Base-by-base conservation (phyloP, 2,797 vertebrate species). In the Clarias pachynema region DNA sequence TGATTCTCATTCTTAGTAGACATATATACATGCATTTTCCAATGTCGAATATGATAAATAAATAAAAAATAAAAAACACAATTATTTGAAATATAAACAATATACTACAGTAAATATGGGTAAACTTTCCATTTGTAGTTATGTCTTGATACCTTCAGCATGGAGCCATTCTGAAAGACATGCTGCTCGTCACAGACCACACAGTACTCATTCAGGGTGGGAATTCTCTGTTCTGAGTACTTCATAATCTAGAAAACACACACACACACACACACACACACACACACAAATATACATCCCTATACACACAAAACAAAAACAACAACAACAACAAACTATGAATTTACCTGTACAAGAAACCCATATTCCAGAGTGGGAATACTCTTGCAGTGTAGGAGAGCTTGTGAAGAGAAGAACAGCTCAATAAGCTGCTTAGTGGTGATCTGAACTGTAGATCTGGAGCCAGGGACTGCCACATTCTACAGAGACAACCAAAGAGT, bases 171-270 rank as follows among this genome's bases (percentile, higher is more conserved):
- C 94, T 99, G 98, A 94, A 99, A 98, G 92, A 99, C 96, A 40
- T 99, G 98, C 87, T 96, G 96, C 90, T 99, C 98, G 1, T 99
- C 98, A 68, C 98, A 99, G 84, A 98, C 95, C 84, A 99, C 97
- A 1, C 98, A 99, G 93, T 97, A 98, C 89, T 99, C 98, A 0
- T 97, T 99, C 86, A 99, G 89, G 0, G 97, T 98, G 0, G 96
- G 95, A 77, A 99, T 96, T 85, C 98, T 96, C 94, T 99, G 97
- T 89, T 98, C 97, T 0, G 97, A 97, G 0, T 99, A 99, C 89
- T 96, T 98, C 96, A 99, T 97, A 84, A 99, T 96, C 98, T 99
- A 85, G 85, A 9, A 49, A 6, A 60, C 74, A 5, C 93, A 79
- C 86, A 85, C 0, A 95, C 94, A 94, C 34, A 49, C 87, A 0